These are phyloP conservation scores for Lasius fuliginosus DNA, from an alignment of 2,888 invertebrate genomes.

Conservation along the genomic window DNA sequence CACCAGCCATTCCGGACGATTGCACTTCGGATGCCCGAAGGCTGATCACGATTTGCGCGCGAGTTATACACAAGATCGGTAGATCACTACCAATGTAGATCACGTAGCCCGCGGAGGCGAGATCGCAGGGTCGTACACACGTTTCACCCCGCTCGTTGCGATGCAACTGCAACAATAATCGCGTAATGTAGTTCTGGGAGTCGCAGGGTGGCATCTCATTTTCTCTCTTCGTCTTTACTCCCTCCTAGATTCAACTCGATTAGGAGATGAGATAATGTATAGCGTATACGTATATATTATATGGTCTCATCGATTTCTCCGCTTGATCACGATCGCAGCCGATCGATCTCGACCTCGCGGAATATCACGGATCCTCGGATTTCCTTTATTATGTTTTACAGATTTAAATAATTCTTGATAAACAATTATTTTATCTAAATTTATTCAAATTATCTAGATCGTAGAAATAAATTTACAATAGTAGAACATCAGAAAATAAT, in stretches of 20 bases:
- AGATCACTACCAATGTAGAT: slow-evolving; percentile 84
- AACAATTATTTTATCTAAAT: slow-evolving; percentile 10
- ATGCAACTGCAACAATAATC: slow-evolving; percentile 73
- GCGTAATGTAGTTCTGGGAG: slow-evolving; percentile 48
- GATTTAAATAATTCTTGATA: background rate
- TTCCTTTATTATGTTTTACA: slow-evolving; percentile 16
- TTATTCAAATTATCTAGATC: background rate
- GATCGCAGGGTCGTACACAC: slow-evolving; percentile 74
- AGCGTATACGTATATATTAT: slow-evolving; percentile 70
- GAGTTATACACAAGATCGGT: slow-evolving; percentile 80
- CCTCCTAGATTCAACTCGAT: slow-evolving; percentile 60
- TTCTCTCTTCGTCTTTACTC: background rate
- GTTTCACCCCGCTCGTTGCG: slow-evolving; percentile 72
- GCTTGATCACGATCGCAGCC: slow-evolving; percentile 10
- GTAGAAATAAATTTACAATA: slow-evolving; percentile 8
- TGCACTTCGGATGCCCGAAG: slow-evolving; percentile 80
- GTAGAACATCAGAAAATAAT: background rate
- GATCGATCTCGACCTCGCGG: background rate
- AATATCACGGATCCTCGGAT: slow-evolving; percentile 37
- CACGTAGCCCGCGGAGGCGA: slow-evolving; percentile 74
- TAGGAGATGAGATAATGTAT: slow-evolving; percentile 72
- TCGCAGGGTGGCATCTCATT: slow-evolving; percentile 41
- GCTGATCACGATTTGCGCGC: slow-evolving; percentile 82
- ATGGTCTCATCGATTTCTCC: slow-evolving; percentile 49
- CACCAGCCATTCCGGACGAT: slow-evolving; percentile 77